Percentiles rank a stretch among this genome's conserved stretches.
Conservation (phyloP, 2,113 vertebrate genomes). For the Melospiza georgiana region DNA sequence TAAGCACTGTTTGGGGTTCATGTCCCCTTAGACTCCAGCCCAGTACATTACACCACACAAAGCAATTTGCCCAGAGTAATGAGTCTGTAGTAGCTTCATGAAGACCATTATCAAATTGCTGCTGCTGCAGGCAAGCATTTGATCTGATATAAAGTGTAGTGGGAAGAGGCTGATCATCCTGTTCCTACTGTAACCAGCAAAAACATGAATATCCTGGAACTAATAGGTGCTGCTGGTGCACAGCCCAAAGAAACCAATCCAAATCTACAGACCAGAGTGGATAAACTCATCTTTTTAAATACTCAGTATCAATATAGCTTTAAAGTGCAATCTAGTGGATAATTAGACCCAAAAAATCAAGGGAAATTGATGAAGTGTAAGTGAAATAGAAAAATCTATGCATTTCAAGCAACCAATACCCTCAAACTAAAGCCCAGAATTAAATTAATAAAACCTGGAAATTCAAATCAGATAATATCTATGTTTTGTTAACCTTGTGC, state of each 20-base stretch:
- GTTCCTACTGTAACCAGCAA: not conserved
- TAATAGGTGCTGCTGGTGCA: not conserved
- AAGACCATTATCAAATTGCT: constrained; percentile 58
- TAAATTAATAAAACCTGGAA: not conserved
- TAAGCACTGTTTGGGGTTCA: constrained; percentile 67
- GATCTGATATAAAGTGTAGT: constrained; percentile 24
- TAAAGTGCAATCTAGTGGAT: constrained; percentile 40
- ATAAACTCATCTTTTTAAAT: constrained; percentile 14
- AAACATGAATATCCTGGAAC: constrained; percentile 3
- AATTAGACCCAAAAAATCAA: constrained; percentile 3
- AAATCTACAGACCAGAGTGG: not conserved
- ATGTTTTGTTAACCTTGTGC: not conserved
- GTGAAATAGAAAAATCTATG: constrained; percentile 23
- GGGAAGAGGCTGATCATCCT: not conserved
- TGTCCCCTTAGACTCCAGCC: constrained; percentile 60
- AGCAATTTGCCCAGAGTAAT: constrained; percentile 78
- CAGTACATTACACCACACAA: constrained; percentile 66
- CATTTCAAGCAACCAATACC: not conserved
- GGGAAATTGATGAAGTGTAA: not conserved
- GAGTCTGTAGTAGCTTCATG: constrained; percentile 66
- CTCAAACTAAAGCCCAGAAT: not conserved
- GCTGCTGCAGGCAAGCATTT: constrained; percentile 58
- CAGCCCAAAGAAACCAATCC: not conserved
- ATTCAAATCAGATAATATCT: not conserved
- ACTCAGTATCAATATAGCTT: not conserved